Base-by-base conservation (phyloP, 2,797 vertebrate species). In the Cuculus canorus region DNA sequence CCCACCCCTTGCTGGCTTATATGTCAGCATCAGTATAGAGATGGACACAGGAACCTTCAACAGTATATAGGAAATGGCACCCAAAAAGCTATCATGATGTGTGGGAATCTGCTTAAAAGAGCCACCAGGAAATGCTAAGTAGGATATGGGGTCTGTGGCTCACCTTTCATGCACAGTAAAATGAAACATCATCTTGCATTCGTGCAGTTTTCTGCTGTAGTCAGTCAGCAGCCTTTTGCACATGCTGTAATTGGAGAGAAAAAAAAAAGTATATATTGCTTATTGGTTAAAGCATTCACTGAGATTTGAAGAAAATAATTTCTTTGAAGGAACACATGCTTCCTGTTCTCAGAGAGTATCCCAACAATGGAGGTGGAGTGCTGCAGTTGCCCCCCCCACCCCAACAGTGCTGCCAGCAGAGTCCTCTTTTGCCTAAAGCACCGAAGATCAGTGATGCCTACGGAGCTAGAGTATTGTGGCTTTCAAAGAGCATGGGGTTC, bases 311-410 rank as follows among this genome's bases (percentile, higher is more conserved):
- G 43, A 60, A 71, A 43, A 59, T 7, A 1, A 11, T 54, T 59
- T 75, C 13, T 43, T 45, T 63, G 33, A 59, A 88, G 32, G 8
- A 77, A 19, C 7, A 10, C 7, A 3, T 52, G 41, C 5, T 27
- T 59, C 35, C 52, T 77, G 18, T 37, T 82, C 32, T 22, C 17
- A 15, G 32, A 16, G 41, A 23, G 14, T 6, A 7, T 50, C 71
- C 28, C 32, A 69, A 1, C 22, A 19, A 5, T 0, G 1, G 11
- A 12, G 13, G 5, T 43, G 37, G 80, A 50, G 32, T 3, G 0
- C 7, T 22, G 0, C 1, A 1, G 14, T 1, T 77, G 56, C 13
- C 24, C 65, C 18, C 15, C n/a, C 52, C 18, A 15, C n/a, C 52
- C 28, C 11, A 66, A 71, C 35, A 54, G 13, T 12, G 17, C 63